Conservation (phyloP, 1,140 invertebrate genomes). For the Anagrus nilaparvatae region DNA sequence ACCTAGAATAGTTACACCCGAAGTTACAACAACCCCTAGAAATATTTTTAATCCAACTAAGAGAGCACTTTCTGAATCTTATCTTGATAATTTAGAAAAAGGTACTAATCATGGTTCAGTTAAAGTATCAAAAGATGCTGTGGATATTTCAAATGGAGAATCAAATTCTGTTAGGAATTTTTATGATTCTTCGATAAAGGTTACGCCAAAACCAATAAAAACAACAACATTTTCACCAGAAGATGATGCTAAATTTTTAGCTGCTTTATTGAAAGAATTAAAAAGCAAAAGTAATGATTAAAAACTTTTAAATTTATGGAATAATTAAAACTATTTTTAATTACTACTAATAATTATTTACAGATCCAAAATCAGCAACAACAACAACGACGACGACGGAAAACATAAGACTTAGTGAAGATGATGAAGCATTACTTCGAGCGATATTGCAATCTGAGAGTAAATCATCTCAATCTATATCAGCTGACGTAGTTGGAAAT, state of each 20-base stretch:
- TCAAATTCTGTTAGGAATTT: not conserved
- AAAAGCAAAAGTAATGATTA: constrained; percentile 19
- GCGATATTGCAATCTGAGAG: constrained; percentile 23
- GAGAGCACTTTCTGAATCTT: not conserved
- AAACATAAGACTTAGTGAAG: constrained; percentile 15
- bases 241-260: constrained; percentile 34
- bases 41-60: not conserved
- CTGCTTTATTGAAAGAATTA: constrained; percentile 23
- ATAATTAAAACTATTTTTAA: too few species aligned
- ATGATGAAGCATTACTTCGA: constrained; percentile 33
- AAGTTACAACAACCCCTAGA: not conserved
- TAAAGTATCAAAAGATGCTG: not conserved
- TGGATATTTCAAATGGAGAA: not conserved
- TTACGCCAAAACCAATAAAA: constrained; percentile 1
- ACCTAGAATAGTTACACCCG: not conserved
- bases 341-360: too few species aligned
- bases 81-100: too few species aligned
- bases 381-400: too few species aligned
- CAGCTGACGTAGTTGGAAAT: constrained; percentile 9
- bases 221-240: constrained; percentile 30
- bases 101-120: constrained; percentile 10
- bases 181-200: not conserved
- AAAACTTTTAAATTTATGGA: too few species aligned
- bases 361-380: too few species aligned
- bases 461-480: constrained; percentile 14